Evolutionary conservation across 2,888 invertebrate species (phyloP).

Genomic region (Malthinus seriepunctatus): DNA sequence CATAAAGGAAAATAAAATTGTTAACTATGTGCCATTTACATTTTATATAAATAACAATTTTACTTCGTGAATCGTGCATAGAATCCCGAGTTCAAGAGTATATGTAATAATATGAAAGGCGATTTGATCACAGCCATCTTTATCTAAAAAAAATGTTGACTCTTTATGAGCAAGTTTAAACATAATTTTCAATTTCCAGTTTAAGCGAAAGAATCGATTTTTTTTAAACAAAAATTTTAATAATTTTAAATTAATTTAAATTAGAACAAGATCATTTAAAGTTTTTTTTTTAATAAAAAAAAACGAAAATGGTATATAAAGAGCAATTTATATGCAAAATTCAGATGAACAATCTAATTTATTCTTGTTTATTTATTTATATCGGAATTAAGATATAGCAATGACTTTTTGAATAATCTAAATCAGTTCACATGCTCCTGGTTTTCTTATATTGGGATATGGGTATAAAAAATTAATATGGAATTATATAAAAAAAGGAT

Average conservation of each 20-base stretch:
- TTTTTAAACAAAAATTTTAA: constrained; percentile 11
- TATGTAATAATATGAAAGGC: constrained; percentile 17
- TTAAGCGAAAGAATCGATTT: constrained; percentile 12
- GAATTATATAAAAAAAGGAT: constrained; percentile 2
- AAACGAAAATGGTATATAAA: constrained; percentile 9
- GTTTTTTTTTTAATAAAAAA: neutral
- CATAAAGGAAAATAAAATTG: constrained; percentile 21
- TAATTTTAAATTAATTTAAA: constrained; percentile 1
- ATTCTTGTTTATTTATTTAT: constrained; percentile 13
- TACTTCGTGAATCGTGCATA: constrained; percentile 28
- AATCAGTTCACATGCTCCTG: constrained; percentile 10
- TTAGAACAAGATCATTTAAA: constrained; percentile 14
- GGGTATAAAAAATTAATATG: constrained; percentile 6
- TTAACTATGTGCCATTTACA: constrained; percentile 25
- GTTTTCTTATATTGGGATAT: neutral
- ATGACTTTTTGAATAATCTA: constrained; percentile 17
- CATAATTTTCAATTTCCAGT: constrained; percentile 26
- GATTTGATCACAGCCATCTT: constrained; percentile 28
- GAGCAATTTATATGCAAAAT: constrained; percentile 22
- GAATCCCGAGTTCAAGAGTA: constrained; percentile 22
- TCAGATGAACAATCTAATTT: constrained; percentile 18
- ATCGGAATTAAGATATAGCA: constrained; percentile 11
- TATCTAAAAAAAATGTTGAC: constrained; percentile 27
- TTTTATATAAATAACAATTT: constrained; percentile 30
- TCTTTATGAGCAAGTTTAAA: constrained; percentile 26